Percentiles rank a stretch among this genome's conserved stretches.
These are phyloP conservation scores for Tillus elongatus DNA, from an alignment of 2,888 invertebrate species.

Conservation along the genomic window DNA sequence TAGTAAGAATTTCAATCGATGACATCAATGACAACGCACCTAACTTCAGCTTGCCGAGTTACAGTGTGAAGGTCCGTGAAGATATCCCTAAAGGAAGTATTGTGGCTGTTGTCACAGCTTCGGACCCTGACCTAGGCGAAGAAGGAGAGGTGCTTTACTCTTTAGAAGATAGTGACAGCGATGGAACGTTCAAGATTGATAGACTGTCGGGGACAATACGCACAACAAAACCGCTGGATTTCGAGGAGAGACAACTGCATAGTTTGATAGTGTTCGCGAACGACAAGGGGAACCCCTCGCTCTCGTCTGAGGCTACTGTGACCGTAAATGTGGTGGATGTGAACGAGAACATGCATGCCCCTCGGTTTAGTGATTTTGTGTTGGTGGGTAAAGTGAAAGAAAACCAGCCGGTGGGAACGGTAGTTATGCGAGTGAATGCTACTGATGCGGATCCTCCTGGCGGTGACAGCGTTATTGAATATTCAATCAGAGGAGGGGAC, in stretches of 20 bases:
- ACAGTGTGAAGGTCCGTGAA: slow-evolving; percentile 76
- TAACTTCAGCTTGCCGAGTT: slow-evolving; percentile 65
- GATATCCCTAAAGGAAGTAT: slow-evolving; percentile 84
- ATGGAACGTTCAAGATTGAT: slow-evolving; percentile 74
- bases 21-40: slow-evolving; percentile 90
- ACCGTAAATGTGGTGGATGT: slow-evolving; percentile 86
- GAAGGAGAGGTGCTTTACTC: slow-evolving; percentile 76
- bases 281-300: slow-evolving; percentile 75
- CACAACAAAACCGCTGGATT: slow-evolving; percentile 70
- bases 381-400: slow-evolving; percentile 66
- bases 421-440: slow-evolving; percentile 70
- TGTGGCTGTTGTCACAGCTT: slow-evolving; percentile 72
- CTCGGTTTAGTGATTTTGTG: slow-evolving; percentile 74
- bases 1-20: slow-evolving; percentile 71
- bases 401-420: slow-evolving; percentile 67
- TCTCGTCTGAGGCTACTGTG: slow-evolving; percentile 71
- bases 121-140: slow-evolving; percentile 76
- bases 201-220: slow-evolving; percentile 76
- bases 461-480: slow-evolving; percentile 72
- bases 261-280: slow-evolving; percentile 76
- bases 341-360: slow-evolving; percentile 82
- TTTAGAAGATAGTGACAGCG: slow-evolving; percentile 61
- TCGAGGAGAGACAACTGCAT: slow-evolving; percentile 82
- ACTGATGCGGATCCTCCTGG: slow-evolving; percentile 72
- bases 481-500: slow-evolving; percentile 79